phyloP scores from a whole-genome alignment of 1,140 invertebrate species.

The Amyelois transitella region DNA sequence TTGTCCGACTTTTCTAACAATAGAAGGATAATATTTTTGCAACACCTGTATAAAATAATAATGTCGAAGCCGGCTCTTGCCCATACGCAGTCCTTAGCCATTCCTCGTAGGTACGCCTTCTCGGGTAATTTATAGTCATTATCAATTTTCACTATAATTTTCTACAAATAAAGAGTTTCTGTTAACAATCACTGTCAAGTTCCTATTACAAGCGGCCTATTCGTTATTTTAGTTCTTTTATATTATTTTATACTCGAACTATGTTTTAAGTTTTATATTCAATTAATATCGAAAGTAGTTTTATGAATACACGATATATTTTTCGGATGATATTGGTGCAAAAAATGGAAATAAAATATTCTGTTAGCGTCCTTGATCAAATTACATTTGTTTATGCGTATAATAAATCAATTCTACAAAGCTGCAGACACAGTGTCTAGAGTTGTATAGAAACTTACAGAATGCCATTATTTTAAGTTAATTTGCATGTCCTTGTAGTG shows the following conservation, averaged over 20 bases:
- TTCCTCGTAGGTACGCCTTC: background rate
- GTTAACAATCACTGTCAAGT: background rate
- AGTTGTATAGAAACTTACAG: slow-evolving; percentile 17
- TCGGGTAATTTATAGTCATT: background rate
- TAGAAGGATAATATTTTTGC: no score
- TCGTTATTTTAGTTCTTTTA: background rate
- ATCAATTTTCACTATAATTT: background rate
- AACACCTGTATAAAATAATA: slow-evolving; percentile 2
- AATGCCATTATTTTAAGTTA: slow-evolving; percentile 38
- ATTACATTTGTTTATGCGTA: background rate
- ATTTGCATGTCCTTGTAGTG: slow-evolving; percentile 7
- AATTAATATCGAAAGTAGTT: background rate
- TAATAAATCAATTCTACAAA: background rate
- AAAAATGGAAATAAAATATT: background rate
- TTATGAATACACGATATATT: background rate
- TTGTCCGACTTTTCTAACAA: no score
- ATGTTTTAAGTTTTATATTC: background rate
- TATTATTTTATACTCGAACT: background rate
- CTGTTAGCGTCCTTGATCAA: background rate
- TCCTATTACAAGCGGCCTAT: background rate
- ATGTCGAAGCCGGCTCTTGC: slow-evolving; percentile 39
- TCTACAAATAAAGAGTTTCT: background rate
- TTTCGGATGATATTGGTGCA: background rate
- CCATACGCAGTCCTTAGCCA: slow-evolving; percentile 22
- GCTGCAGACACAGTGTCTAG: background rate